Evolutionary conservation across 2,888 invertebrate species (phyloP).

Genomic region (Epistrophe grossulariae): DNA sequence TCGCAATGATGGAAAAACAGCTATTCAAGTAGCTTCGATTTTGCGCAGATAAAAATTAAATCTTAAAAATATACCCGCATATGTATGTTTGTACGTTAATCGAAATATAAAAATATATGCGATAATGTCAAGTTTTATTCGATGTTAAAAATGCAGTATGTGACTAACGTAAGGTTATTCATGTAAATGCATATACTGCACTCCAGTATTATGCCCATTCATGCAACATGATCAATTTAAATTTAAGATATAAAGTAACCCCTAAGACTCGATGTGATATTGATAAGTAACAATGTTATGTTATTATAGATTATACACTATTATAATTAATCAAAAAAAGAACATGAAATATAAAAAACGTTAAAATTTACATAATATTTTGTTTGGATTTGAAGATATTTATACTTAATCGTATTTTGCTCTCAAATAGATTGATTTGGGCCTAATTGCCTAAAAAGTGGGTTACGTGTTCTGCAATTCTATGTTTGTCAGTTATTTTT

Average conservation of each 20-base stretch:
- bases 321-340: slow-evolving; percentile 27
- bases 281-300: slow-evolving; percentile 42
- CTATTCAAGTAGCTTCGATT: slow-evolving; percentile 11
- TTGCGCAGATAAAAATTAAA: background rate
- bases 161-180: slow-evolving; percentile 25
- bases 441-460: too few relatives aligned
- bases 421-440: too few relatives aligned
- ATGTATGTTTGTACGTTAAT: background rate
- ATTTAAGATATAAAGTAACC: slow-evolving; percentile 37
- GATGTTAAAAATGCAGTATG: slow-evolving; percentile 36
- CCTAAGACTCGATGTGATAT: slow-evolving; percentile 64
- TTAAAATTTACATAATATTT: background rate
- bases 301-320: slow-evolving; percentile 52
- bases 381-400: background rate
- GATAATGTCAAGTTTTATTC: background rate
- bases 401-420: too few relatives aligned
- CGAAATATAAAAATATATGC: background rate
- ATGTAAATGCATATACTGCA: slow-evolving; percentile 40
- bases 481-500: too few relatives aligned
- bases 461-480: too few relatives aligned
- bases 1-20: slow-evolving; percentile 43
- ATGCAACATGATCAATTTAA: slow-evolving; percentile 32
- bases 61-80: background rate
- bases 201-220: slow-evolving; percentile 57
- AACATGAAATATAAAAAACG: background rate